Conservation (phyloP, 2,113 vertebrate genomes). For the Anguilla japonica region DNA sequence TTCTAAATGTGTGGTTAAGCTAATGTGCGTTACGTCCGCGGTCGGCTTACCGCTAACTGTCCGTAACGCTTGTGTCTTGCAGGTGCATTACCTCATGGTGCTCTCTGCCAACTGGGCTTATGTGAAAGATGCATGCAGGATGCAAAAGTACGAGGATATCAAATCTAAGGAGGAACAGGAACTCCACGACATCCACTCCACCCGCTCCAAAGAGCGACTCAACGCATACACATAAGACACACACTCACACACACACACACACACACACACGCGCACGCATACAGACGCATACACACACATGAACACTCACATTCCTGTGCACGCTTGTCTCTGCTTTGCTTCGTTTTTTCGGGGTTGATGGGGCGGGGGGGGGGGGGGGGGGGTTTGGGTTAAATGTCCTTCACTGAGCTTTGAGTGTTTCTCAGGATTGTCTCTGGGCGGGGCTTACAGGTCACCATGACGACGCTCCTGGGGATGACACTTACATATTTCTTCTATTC, state of each 20-base stretch:
- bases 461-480: slow-evolving; percentile 29
- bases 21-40: background rate
- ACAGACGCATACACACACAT: slow-evolving; percentile 23
- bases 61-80: slow-evolving; percentile 44
- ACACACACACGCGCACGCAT: slow-evolving; percentile 49
- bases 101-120: slow-evolving; percentile 99
- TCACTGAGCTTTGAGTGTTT: slow-evolving; percentile 22
- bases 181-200: slow-evolving; percentile 86
- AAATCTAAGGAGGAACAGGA: slow-evolving; percentile 99
- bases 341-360: slow-evolving; percentile 6
- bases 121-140: slow-evolving; percentile 96
- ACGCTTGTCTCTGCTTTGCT: slow-evolving; percentile 26
- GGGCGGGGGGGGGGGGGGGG: slow-evolving; percentile 28
- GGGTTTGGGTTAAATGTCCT: slow-evolving; percentile 20
- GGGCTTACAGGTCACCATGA: slow-evolving; percentile 27
- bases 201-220: slow-evolving; percentile 88
- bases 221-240: slow-evolving; percentile 93
- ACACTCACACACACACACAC: slow-evolving; percentile 65
- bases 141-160: slow-evolving; percentile 99
- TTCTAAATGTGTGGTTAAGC: background rate
- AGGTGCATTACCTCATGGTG: slow-evolving; percentile 99
- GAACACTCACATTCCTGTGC: slow-evolving; percentile 13
- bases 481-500: slow-evolving; percentile 16
- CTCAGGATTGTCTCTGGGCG: slow-evolving; percentile 17
- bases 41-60: slow-evolving; percentile 2